Evolutionary conservation across 2,888 invertebrate genomes (phyloP), one percentile per base, ranked within the genome.

Genomic region (Archips xylosteana): DNA sequence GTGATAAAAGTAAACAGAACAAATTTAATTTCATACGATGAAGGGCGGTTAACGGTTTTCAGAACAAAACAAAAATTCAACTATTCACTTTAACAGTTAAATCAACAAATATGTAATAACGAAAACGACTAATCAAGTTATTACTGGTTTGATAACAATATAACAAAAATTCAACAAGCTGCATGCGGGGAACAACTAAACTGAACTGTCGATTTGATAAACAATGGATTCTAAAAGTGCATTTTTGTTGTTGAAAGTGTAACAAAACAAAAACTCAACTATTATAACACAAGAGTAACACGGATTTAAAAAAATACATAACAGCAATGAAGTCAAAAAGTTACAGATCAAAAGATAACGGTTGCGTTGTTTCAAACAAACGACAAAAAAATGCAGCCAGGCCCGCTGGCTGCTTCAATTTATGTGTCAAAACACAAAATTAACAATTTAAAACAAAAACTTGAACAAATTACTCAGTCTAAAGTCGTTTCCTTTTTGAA

Each of bases 41-140:
- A 57, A 57, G 10, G 32, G 10, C 12, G 57, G 12, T 23, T 10
- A 64, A 57, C 13, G 13, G 64, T 59, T 69, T 51, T 12, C 45
- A 71, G 70, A 81, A 81, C 76, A 77, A 83, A 85, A 86, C 83
- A 79, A 83, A 85, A 84, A 86, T 73, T 83, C 76, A 84, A 85
- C 83, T 73, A 15, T 49, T 57, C 10, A 32, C 42, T 47, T 32
- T 23, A 81, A 81, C 76, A 75, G 62, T 74, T 36, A 82, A 82
- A 81, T 80, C 78, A 83, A 84, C 77, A 68, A 78, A 67, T 34
- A 57, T 42, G 64, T 36, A 15, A 70, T 49, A 75, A 71, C 68
- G 62, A 73, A 74, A 70, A 60, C 45, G 23, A 68, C 66, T 70
- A 75, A 65, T 75, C 23, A 77, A 75, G 70, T 45, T 32, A 64